Conservation (phyloP, 2,888 invertebrate species). For the Lycia hirtaria region DNA sequence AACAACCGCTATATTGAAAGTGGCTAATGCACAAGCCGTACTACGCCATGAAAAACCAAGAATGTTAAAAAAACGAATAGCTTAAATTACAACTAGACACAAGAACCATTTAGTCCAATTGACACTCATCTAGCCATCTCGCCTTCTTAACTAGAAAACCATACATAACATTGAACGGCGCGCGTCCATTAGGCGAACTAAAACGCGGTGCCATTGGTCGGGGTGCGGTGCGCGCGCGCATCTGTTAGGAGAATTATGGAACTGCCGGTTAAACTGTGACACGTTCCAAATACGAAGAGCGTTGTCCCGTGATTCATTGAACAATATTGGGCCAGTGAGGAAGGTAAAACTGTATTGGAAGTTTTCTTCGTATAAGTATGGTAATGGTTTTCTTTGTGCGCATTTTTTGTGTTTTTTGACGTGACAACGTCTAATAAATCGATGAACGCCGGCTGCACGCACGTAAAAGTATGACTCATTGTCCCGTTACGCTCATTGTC, state of each 20-base stretch:
- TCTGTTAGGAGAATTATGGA: constrained; percentile 13
- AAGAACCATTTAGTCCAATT: constrained; percentile 13
- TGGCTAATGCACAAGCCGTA: too few species aligned
- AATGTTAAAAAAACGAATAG: too few species aligned
- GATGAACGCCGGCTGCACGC: too few species aligned
- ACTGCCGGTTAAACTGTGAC: constrained; percentile 6
- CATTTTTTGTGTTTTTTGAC: not conserved
- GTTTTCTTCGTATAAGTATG: not conserved
- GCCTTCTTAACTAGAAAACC: constrained; percentile 13
- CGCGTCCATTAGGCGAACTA: constrained; percentile 4
- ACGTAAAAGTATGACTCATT: too few species aligned
- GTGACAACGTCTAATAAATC: too few species aligned
- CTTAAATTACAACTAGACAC: constrained; percentile 1
- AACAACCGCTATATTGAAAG: too few species aligned
- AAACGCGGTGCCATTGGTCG: constrained; percentile 10
- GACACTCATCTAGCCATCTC: constrained; percentile 9
- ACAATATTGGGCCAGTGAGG: constrained; percentile 7
- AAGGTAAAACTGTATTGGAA: not conserved
- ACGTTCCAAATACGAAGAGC: constrained; percentile 14
- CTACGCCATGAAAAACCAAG: too few species aligned
- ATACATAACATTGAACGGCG: constrained; percentile 9
- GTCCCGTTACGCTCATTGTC: too few species aligned
- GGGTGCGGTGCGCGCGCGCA: constrained; percentile 13
- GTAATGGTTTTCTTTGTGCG: not conserved
- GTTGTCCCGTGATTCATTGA: constrained; percentile 17